A percentile compares a stretch with the other conserved stretches of the same genome.
Conservation (phyloP, 2,113 vertebrate species). For the Gadus macrocephalus region DNA sequence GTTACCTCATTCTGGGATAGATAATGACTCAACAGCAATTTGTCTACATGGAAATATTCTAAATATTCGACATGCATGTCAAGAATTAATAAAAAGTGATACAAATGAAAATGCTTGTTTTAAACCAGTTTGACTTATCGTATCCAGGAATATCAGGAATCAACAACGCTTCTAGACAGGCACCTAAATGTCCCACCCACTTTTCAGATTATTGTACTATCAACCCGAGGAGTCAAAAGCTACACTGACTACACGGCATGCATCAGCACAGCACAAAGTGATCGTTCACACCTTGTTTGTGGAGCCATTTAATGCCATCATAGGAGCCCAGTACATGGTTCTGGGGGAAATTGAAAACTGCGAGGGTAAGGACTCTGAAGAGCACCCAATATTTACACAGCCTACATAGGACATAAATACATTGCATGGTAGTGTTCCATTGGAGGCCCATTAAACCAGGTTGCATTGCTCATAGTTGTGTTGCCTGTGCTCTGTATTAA, state of each 20-base stretch:
- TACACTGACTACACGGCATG: constrained; percentile 68
- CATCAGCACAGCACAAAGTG: constrained; percentile 70
- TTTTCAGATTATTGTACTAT: constrained; percentile 77
- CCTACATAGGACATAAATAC: too few species aligned
- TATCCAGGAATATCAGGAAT: too few species aligned
- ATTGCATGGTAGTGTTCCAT: not conserved
- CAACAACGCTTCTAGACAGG: too few species aligned
- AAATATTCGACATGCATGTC: too few species aligned
- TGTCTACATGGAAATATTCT: too few species aligned
- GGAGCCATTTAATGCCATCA: constrained; percentile 85
- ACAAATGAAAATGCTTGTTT: too few species aligned
- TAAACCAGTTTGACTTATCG: too few species aligned
- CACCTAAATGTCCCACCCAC: not conserved
- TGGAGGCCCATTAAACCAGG: too few species aligned
- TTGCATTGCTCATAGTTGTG: too few species aligned
- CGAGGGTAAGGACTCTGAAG: constrained; percentile 69
- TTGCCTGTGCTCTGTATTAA: not conserved
- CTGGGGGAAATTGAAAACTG: constrained; percentile 81
- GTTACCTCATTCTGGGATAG: too few species aligned
- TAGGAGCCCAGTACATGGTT: constrained; percentile 81
- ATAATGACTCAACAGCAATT: too few species aligned
- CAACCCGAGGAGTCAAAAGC: constrained; percentile 74
- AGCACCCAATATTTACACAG: not conserved
- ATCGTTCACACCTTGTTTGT: constrained; percentile 78
- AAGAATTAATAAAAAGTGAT: too few species aligned